Conservation (phyloP, 2,888 invertebrate species). For the Mesorhabditis sp. region DNA sequence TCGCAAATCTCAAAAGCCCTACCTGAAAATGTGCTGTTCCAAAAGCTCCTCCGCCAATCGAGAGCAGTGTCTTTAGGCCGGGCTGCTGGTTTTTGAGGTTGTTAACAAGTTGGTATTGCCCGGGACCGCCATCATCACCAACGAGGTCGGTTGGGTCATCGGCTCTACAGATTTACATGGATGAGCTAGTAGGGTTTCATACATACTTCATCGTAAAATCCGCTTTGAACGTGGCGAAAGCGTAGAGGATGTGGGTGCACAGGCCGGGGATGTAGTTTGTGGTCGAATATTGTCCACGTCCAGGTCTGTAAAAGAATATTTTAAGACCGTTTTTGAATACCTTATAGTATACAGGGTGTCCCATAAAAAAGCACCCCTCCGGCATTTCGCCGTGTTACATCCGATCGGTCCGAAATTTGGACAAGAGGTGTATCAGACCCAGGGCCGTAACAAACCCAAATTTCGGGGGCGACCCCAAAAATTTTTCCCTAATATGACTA, state of each 20-base stretch:
- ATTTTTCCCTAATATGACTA: too few relatives aligned
- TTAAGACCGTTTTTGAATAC: too few relatives aligned
- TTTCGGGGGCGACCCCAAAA: too few relatives aligned
- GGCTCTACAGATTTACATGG: slow-evolving; percentile 35
- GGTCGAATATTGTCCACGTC: slow-evolving; percentile 69
- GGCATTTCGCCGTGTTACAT: too few relatives aligned
- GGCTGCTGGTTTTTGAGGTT: slow-evolving; percentile 82
- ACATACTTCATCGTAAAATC: slow-evolving; percentile 62
- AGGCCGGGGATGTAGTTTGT: slow-evolving; percentile 88
- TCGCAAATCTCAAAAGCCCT: neutral
- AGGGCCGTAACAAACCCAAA: too few relatives aligned
- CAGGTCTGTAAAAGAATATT: slow-evolving; percentile 46
- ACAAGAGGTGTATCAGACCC: too few relatives aligned
- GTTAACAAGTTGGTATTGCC: slow-evolving; percentile 80
- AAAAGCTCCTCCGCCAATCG: slow-evolving; percentile 93
- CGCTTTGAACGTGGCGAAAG: slow-evolving; percentile 95
- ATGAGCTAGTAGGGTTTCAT: too few relatives aligned
- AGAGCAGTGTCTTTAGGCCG: slow-evolving; percentile 80
- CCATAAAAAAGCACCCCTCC: too few relatives aligned
- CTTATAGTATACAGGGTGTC: too few relatives aligned
- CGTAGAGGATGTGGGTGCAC: slow-evolving; percentile 90
- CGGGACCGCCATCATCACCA: slow-evolving; percentile 80
- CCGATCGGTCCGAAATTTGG: too few relatives aligned
- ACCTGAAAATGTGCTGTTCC: slow-evolving; percentile 67
- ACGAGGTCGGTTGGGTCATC: slow-evolving; percentile 62